These are phyloP conservation scores for Mus minutoides DNA, from an alignment of 2,797 vertebrate genomes.

Conservation along the genomic window DNA sequence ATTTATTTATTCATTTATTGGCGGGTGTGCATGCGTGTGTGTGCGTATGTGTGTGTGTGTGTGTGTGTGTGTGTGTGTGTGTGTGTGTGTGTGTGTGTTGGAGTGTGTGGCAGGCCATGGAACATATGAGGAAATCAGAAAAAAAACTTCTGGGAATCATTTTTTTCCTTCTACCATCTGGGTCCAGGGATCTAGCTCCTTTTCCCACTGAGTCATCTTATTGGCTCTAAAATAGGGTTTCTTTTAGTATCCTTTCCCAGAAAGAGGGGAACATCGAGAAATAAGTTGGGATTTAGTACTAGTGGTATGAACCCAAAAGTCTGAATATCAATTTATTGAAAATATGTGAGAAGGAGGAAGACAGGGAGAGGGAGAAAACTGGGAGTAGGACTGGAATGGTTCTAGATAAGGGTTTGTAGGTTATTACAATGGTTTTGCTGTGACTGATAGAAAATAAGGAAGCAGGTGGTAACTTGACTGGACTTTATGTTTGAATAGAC, in stretches of 20 bases:
- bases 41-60: background rate
- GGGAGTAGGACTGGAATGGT: too few species aligned
- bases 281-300: background rate
- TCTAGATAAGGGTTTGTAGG: background rate
- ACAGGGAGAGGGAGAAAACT: background rate
- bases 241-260: background rate
- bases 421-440: background rate
- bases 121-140: background rate
- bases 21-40: too few species aligned
- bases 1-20: too few species aligned
- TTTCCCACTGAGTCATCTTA: background rate
- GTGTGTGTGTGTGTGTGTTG: background rate
- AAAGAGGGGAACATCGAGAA: background rate
- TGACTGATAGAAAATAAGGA: background rate
- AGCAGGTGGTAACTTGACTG: background rate
- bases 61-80: background rate
- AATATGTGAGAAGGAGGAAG: background rate
- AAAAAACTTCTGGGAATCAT: background rate
- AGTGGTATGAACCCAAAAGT: background rate
- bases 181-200: background rate
- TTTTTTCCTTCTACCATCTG: background rate
- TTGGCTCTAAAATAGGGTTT: background rate
- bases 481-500: background rate
- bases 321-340: background rate
- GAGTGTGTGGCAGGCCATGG: background rate